Percentiles rank a stretch among this genome's conserved stretches.
Conservation (phyloP, 2,888 invertebrate species). For the Eucriotettix oculatus region DNA sequence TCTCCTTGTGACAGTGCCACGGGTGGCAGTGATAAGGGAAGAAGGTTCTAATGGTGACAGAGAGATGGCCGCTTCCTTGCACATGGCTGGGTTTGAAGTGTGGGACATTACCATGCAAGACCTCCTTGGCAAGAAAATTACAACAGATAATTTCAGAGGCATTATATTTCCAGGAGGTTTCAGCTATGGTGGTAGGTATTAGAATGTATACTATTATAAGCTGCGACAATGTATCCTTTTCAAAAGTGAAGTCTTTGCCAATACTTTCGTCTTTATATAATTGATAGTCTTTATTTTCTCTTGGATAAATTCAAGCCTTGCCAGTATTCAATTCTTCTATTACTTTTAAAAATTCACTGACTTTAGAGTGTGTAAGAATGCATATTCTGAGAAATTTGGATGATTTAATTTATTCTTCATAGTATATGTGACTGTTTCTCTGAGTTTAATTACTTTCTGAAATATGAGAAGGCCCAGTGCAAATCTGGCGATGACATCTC, state of each 20-base stretch:
- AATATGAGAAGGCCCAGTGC: too few species aligned
- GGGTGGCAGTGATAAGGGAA: slow-evolving; percentile 84
- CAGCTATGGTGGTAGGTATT: slow-evolving; percentile 71
- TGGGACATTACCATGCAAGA: slow-evolving; percentile 94
- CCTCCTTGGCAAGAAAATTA: slow-evolving; percentile 49
- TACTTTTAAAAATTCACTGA: too few species aligned
- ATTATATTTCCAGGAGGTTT: slow-evolving; percentile 96
- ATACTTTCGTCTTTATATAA: not conserved
- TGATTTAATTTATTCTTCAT: too few species aligned
- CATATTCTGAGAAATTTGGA: too few species aligned
- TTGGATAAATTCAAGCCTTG: too few species aligned
- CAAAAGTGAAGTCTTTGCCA: not conserved
- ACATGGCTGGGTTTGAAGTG: slow-evolving; percentile 67
- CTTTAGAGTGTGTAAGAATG: too few species aligned
- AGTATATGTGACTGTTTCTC: too few species aligned
- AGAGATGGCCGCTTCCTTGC: slow-evolving; percentile 86
- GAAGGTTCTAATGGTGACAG: slow-evolving; percentile 95
- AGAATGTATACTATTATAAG: not conserved
- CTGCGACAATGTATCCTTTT: not conserved
- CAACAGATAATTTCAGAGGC: slow-evolving; percentile 68
- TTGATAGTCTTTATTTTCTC: too few species aligned
- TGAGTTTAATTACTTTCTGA: too few species aligned
- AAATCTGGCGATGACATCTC: too few species aligned
- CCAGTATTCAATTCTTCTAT: too few species aligned
- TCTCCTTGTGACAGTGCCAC: slow-evolving; percentile 22